These are phyloP conservation scores for Apteryx owenii DNA, from an alignment of 2,113 vertebrate genomes.

Conservation along the genomic window DNA sequence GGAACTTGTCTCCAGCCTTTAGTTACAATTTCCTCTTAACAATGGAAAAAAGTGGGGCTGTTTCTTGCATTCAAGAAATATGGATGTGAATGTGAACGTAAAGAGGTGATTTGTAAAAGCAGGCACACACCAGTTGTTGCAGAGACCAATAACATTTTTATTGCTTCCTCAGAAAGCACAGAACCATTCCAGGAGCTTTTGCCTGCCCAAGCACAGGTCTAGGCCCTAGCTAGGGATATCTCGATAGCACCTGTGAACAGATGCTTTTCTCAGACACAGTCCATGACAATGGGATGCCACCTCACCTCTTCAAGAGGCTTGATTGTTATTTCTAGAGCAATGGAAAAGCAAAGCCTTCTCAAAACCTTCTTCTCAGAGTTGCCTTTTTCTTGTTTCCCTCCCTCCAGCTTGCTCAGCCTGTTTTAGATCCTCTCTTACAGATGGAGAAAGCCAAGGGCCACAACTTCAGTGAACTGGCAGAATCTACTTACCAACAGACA, in stretches of 20 bases:
- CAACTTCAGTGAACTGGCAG: not conserved
- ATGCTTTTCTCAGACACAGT: not conserved
- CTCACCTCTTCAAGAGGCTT: not conserved
- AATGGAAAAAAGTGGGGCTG: not conserved
- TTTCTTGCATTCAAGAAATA: not conserved
- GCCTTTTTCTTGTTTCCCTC: not conserved
- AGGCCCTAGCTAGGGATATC: not conserved
- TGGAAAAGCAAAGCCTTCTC: not conserved
- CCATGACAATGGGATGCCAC: rapidly evolving
- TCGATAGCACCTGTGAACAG: not conserved
- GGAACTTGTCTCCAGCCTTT: not conserved
- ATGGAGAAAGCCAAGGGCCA: not conserved
- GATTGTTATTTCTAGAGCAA: not conserved
- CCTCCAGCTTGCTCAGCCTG: not conserved
- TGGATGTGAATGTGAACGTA: not conserved
- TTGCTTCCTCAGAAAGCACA: not conserved
- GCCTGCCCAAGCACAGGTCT: not conserved
- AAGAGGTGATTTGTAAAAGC: not conserved
- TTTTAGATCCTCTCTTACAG: not conserved
- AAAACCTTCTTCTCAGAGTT: not conserved
- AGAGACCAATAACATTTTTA: not conserved
- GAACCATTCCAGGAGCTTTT: not conserved
- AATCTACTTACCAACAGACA: not conserved
- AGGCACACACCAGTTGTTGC: not conserved
- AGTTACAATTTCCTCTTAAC: not conserved